phyloP scores from a whole-genome alignment of 1,140 invertebrate species.

The Ceratoteleas bidentatus region DNA sequence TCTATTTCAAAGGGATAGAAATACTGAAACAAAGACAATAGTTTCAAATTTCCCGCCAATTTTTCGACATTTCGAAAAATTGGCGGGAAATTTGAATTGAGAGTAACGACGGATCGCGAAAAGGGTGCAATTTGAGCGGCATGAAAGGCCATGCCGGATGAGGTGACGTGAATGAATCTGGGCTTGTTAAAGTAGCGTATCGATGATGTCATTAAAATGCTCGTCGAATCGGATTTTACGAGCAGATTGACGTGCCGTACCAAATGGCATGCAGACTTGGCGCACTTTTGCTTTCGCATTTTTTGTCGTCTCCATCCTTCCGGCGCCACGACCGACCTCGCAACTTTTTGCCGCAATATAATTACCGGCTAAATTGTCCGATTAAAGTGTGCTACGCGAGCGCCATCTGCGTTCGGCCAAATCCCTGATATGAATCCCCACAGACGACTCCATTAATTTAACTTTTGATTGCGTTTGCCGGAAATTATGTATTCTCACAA shows the following conservation, averaged over 20 bases:
- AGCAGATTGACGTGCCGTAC: constrained; percentile 9
- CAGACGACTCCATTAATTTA: constrained; percentile 24
- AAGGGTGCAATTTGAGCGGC: not conserved
- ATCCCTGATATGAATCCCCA: constrained; percentile 8
- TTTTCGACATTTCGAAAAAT: not conserved
- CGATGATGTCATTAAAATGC: constrained; percentile 15
- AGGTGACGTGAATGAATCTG: not conserved
- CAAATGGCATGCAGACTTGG: not conserved
- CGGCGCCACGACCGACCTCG: not conserved
- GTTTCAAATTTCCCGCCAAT: too few relatives aligned
- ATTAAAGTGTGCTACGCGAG: constrained; percentile 21
- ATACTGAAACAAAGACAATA: too few relatives aligned
- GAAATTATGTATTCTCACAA: constrained; percentile 14
- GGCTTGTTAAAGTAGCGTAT: constrained; percentile 26
- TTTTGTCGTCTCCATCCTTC: not conserved
- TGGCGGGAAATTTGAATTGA: not conserved
- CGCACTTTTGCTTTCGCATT: not conserved
- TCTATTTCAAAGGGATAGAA: too few relatives aligned
- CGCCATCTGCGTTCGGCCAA: not conserved
- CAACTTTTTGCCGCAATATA: constrained; percentile 9
- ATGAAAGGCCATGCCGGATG: not conserved
- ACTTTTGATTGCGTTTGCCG: constrained; percentile 26
- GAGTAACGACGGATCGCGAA: not conserved
- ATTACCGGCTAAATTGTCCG: constrained; percentile 16
- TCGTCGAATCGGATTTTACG: constrained; percentile 16